Evolutionary conservation across 2,113 vertebrate species (phyloP), one percentile per base, ranked within the genome.

Genomic region (Ascaphus truei): DNA sequence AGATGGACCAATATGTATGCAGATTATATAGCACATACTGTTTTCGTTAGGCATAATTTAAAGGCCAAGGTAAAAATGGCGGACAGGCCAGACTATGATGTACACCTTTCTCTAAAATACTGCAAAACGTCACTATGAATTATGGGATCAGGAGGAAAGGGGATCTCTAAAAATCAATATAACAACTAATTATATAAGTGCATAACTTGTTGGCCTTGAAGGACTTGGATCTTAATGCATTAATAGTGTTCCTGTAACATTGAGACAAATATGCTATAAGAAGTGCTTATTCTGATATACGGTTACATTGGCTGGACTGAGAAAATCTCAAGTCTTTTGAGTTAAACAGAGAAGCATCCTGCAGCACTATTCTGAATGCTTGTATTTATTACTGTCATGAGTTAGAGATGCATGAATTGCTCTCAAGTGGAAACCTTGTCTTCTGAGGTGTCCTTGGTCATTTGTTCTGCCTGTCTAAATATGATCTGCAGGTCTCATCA

Each of bases 311-410:
- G 48, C 36, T 30, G 45, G 7, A 23, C 13, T 34, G 5, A 56
- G 7, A 25, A 63, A 51, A 36, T 37, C 20, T 6, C 47, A 52
- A 26, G 7, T 33, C 20, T 37, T 31, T 18, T 27, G 9, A 59
- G 2, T 25, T 20, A 26, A 36, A 37, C 27, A 26, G 31, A 47
- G 11, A 41, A 27, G 55, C 25, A 29, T 52, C 25, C 43, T 47
- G 25, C 23, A 52, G 57, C 57, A 51, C 25, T 50, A 20, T 68
- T 20, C 23, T 25, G 18, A 61, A 41, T 52, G 26, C 34, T 39
- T 33, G 45, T 52, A 52, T 61, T 59, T 61, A 69, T 71, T 52
- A 36, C 45, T 71, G 57, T 52, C 55, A 71, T 50, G 47, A 47
- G 31, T 45, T 39, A 45, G 50, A 67, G 51, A 59, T 71, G 47